Percentiles rank a stretch among this genome's conserved stretches.
These are phyloP conservation scores for Acrobasis suavella DNA, from an alignment of 2,888 invertebrate genomes.

Conservation along the genomic window DNA sequence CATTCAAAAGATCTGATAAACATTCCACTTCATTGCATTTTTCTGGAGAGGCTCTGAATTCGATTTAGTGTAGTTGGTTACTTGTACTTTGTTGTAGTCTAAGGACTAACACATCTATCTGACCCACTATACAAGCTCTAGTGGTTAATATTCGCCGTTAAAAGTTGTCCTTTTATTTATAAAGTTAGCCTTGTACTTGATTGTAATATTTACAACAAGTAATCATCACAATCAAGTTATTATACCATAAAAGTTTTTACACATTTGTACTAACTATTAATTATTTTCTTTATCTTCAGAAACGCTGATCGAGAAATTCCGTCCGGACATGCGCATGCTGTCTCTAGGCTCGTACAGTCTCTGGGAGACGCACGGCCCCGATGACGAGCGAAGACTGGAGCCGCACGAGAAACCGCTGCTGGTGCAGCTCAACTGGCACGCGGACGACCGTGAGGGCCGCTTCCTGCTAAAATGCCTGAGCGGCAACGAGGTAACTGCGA, in stretches of 20 bases:
- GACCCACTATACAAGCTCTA: too few species aligned
- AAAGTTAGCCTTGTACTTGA: too few species aligned
- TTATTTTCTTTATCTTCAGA: slow-evolving; percentile 61
- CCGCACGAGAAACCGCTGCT: slow-evolving; percentile 97
- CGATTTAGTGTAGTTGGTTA: too few species aligned
- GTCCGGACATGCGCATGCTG: slow-evolving; percentile 99
- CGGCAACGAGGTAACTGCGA: slow-evolving; percentile 86
- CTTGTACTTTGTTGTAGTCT: too few species aligned
- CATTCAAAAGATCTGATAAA: too few species aligned
- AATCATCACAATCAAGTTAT: too few species aligned
- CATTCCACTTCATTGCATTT: too few species aligned
- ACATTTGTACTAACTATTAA: not conserved
- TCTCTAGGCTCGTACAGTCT: slow-evolving; percentile 88
- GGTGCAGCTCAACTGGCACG: slow-evolving; percentile 99
- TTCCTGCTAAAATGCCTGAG: slow-evolving; percentile 96
- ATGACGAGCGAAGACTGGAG: slow-evolving; percentile 94
- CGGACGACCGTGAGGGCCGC: slow-evolving; percentile 98
- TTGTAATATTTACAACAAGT: too few species aligned
- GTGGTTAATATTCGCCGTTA: too few species aligned
- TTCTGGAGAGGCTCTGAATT: not conserved
- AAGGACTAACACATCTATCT: too few species aligned
- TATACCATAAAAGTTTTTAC: too few species aligned
- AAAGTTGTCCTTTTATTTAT: too few species aligned
- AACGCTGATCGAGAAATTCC: slow-evolving; percentile 98
- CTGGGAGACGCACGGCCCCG: slow-evolving; percentile 88